Percentiles rank a stretch among this genome's conserved stretches.
phyloP scores from a whole-genome alignment of 2,797 vertebrate genomes.

The Pseudochaenichthys georgianus region DNA sequence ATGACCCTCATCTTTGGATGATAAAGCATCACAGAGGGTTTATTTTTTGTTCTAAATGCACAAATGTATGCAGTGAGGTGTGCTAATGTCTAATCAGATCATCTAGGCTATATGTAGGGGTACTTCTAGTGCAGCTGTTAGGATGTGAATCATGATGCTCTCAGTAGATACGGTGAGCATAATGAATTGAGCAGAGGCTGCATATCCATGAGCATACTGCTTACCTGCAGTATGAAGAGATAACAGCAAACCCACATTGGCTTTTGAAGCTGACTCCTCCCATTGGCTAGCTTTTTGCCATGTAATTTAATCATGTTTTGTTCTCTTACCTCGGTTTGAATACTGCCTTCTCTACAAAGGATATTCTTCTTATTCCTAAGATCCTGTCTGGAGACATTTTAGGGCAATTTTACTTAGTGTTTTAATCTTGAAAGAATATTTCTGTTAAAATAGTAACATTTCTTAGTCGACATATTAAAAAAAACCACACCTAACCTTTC shows the following conservation, averaged over 20 bases:
- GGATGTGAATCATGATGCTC: neutral
- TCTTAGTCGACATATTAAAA: neutral
- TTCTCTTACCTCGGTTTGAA: neutral
- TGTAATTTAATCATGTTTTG: slow-evolving; percentile 6
- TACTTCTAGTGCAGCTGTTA: neutral
- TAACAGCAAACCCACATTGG: neutral
- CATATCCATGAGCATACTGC: neutral
- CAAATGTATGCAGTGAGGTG: slow-evolving; percentile 6
- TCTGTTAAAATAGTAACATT: neutral
- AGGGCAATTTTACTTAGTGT: neutral
- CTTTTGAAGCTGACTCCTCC: neutral
- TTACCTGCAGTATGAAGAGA: neutral
- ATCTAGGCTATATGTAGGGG: neutral
- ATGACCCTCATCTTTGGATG: slow-evolving; percentile 11
- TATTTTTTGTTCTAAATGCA: neutral
- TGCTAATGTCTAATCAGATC: slow-evolving; percentile 14
- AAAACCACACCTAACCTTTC: neutral
- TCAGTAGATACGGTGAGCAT: neutral
- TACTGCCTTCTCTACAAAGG: neutral
- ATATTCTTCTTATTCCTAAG: neutral
- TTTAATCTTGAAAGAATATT: neutral
- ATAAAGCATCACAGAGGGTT: neutral
- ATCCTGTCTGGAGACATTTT: neutral
- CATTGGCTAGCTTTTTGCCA: neutral
- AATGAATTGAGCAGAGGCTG: neutral